These are phyloP conservation scores for Zaprionus obscuricornis DNA, from an alignment of 2,888 invertebrate species.

Conservation along the genomic window DNA sequence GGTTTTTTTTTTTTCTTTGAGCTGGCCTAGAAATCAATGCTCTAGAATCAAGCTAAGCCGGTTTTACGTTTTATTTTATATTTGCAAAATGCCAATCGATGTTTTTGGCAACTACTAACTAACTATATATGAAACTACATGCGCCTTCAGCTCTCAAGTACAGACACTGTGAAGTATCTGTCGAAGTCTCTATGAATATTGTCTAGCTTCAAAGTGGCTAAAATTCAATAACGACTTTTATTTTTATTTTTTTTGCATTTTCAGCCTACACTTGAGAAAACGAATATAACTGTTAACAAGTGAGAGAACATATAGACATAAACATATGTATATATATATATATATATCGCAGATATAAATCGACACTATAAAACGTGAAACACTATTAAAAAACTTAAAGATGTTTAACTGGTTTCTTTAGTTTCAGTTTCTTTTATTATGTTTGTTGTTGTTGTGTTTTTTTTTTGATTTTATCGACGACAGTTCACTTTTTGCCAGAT, in stretches of 20 bases:
- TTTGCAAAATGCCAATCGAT: slow-evolving; percentile 44
- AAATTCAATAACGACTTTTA: slow-evolving; percentile 53
- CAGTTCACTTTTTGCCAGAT: slow-evolving; percentile 21
- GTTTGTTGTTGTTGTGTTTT: slow-evolving; percentile 20
- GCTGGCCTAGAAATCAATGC: slow-evolving; percentile 34
- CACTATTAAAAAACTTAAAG: too few species aligned
- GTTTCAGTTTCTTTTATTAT: too few species aligned
- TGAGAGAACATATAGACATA: slow-evolving; percentile 19
- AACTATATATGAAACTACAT: too few species aligned
- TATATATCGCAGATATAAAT: neutral
- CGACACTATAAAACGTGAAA: too few species aligned
- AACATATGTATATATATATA: neutral
- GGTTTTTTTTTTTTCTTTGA: slow-evolving; percentile 1
- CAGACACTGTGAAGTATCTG: slow-evolving; percentile 11
- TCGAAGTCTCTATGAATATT: neutral
- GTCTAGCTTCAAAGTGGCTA: slow-evolving; percentile 39
- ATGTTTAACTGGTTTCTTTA: slow-evolving; percentile 66
- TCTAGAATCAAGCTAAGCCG: slow-evolving; percentile 62
- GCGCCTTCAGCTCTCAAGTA: slow-evolving; percentile 44
- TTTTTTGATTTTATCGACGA: slow-evolving; percentile 9
- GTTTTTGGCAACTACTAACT: too few species aligned
- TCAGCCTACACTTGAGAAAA: slow-evolving; percentile 55
- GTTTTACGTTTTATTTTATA: slow-evolving; percentile 46
- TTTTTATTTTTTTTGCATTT: slow-evolving; percentile 37
- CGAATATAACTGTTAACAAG: slow-evolving; percentile 43